Evolutionary conservation across 2,113 vertebrate species (phyloP).

Genomic region (Gadus macrocephalus): DNA sequence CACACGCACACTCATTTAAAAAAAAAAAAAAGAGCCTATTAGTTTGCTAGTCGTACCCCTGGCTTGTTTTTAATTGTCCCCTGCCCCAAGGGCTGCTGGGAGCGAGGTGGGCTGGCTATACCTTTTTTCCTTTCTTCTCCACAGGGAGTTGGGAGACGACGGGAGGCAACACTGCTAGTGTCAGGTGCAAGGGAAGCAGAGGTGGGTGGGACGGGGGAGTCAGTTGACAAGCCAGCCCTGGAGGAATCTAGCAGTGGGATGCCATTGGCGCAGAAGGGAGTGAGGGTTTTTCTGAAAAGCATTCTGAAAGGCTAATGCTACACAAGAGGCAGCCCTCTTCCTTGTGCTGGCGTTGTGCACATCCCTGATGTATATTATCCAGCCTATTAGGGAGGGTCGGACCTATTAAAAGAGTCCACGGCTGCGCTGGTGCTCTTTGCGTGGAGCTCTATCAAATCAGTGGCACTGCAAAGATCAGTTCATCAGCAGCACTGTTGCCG

Average conservation of each 20-base stretch:
- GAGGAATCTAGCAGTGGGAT: slow-evolving; percentile 50
- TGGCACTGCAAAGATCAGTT: not conserved
- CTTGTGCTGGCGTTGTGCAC: slow-evolving; percentile 16
- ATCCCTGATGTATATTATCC: slow-evolving; percentile 42
- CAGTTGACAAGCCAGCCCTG: slow-evolving; percentile 43
- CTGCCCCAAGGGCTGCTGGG: slow-evolving; percentile 58
- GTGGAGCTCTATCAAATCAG: slow-evolving; percentile 17
- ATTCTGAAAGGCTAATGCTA: slow-evolving; percentile 49
- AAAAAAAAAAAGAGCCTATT: no score
- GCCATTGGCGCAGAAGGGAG: slow-evolving; percentile 42
- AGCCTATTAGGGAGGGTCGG: slow-evolving; percentile 26
- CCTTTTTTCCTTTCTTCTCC: slow-evolving; percentile 23
- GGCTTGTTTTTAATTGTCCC: slow-evolving; percentile 62
- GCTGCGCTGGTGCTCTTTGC: slow-evolving; percentile 24
- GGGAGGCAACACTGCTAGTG: slow-evolving; percentile 57
- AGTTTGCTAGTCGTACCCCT: slow-evolving; percentile 21
- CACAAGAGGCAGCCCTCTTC: slow-evolving; percentile 37
- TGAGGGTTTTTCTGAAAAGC: slow-evolving; percentile 24
- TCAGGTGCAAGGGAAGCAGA: slow-evolving; percentile 61
- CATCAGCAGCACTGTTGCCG: no score
- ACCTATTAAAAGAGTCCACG: slow-evolving; percentile 25
- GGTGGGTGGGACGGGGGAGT: slow-evolving; percentile 44
- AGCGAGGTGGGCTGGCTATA: slow-evolving; percentile 50
- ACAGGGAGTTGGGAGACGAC: slow-evolving; percentile 32
- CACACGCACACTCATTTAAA: no score